Evolutionary conservation across 2,113 vertebrate genomes (phyloP), one percentile per base, ranked within the genome.

Genomic region (Rhabdornis inornatus): DNA sequence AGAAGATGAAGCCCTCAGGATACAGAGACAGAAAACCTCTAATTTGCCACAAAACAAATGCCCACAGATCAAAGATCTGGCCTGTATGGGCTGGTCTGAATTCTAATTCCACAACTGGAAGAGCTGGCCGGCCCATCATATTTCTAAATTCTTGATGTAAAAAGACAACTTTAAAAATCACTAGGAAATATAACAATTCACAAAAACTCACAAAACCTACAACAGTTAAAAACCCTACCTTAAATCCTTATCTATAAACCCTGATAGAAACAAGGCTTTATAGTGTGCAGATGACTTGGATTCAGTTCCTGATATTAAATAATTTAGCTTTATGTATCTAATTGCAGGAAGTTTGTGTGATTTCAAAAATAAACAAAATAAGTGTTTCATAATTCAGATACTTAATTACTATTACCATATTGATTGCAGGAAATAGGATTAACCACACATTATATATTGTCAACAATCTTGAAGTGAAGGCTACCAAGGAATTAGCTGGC

Each of bases 361-460:
- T 66, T 96, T 93, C 0, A 37, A 95, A 94, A 94, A 96, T 89
- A 94, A 95, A 92, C 93, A 95, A 80, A 79, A 40, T 90, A 96
- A 96, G 94, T 88, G 86, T 92, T 94, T 80, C 93, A 86, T 96
- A 93, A 95, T 81, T 95, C 93, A 90, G 64, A 95, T 81, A 94
- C 69, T 97, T 96, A 97, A 96, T 96, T 96, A 96, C 80, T 93
- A 96, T 88, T 93, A 93, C 90, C 92, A 93, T 86, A 96, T 95
- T 96, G 92, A 97, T 93, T 95, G 79, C 84, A 96, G 95, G 95
- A 92, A 96, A 90, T 53, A 92, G 53, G 68, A 95, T 94, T 92
- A 95, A 91, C 93, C 90, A 94, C 90, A 59, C 75, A 80, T 76
- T 89, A 64, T 70, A 81, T 86, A 81, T 95, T 93, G 49, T 83